A percentile compares a stretch with the other conserved stretches of the same genome.
phyloP scores from a whole-genome alignment of 2,888 invertebrate species.

The Salpingus planirostris region DNA sequence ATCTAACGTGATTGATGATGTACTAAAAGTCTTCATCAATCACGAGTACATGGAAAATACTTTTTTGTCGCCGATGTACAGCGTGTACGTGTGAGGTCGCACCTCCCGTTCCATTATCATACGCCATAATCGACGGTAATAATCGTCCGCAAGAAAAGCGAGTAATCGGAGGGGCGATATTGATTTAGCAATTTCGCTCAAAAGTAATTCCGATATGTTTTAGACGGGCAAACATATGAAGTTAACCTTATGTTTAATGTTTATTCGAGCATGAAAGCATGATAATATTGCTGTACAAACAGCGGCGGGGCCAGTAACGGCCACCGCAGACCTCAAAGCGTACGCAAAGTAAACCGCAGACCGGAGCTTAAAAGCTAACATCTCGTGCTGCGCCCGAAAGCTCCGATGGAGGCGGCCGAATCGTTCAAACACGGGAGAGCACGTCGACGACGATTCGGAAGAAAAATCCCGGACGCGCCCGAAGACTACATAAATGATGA shows the following conservation, averaged over 20 bases:
- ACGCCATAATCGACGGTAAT: too few species aligned
- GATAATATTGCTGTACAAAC: constrained; percentile 25
- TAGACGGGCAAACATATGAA: constrained; percentile 15
- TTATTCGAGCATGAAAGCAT: constrained; percentile 23
- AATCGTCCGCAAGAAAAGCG: too few species aligned
- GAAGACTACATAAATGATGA: too few species aligned
- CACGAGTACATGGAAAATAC: constrained; percentile 11
- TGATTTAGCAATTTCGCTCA: constrained; percentile 3
- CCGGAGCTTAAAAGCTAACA: constrained; percentile 9
- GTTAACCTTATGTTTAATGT: constrained; percentile 18
- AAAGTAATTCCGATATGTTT: constrained; percentile 16
- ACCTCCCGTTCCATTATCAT: too few species aligned
- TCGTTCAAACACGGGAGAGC: too few species aligned
- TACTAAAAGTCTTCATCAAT: constrained; percentile 16
- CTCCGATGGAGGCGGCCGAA: too few species aligned
- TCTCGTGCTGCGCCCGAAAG: neutral
- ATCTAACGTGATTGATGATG: constrained; percentile 4
- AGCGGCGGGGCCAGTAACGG: constrained; percentile 15
- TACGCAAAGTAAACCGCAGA: constrained; percentile 22
- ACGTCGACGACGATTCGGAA: too few species aligned
- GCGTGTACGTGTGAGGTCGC: too few species aligned
- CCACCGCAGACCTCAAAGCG: constrained; percentile 24
- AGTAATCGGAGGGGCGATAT: too few species aligned
- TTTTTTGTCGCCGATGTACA: constrained; percentile 3
- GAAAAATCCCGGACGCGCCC: too few species aligned